Evolutionary conservation across 2,888 invertebrate genomes (phyloP).

Genomic region (Acanthoscelides obtectus): DNA sequence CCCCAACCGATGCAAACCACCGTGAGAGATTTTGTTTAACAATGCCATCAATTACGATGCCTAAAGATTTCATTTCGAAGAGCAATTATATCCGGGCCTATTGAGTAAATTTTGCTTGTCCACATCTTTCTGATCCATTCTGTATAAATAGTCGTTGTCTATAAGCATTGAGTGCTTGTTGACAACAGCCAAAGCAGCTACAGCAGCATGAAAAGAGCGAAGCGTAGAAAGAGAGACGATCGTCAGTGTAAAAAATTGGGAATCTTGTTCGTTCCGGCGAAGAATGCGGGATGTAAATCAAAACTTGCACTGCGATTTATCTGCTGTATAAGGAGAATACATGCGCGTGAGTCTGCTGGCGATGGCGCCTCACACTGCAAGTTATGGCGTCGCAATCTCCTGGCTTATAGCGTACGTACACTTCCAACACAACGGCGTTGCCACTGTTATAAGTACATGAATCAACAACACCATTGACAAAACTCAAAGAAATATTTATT

Average conservation of each 20-base stretch:
- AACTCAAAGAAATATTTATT: no score
- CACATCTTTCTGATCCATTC: not conserved
- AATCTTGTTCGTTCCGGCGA: slow-evolving; percentile 16
- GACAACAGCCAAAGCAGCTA: not conserved
- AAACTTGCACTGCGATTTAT: slow-evolving; percentile 47
- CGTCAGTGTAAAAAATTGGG: not conserved
- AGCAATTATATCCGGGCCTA: no score
- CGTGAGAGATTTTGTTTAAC: no score
- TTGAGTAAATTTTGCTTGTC: no score
- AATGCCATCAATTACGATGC: no score
- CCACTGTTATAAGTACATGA: not conserved
- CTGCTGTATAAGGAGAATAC: slow-evolving; percentile 43
- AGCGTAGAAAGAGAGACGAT: not conserved
- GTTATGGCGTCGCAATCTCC: not conserved
- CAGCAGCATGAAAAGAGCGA: not conserved
- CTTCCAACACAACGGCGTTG: not conserved
- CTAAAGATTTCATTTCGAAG: no score
- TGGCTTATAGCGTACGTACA: not conserved
- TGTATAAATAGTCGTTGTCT: not conserved
- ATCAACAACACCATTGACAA: no score
- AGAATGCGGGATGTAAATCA: slow-evolving; percentile 49
- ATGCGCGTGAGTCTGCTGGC: not conserved
- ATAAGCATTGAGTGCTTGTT: not conserved
- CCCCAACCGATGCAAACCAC: no score
- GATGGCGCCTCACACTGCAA: not conserved